Conservation (phyloP, 2,113 vertebrate species). For the Aldabrachelys gigantea region DNA sequence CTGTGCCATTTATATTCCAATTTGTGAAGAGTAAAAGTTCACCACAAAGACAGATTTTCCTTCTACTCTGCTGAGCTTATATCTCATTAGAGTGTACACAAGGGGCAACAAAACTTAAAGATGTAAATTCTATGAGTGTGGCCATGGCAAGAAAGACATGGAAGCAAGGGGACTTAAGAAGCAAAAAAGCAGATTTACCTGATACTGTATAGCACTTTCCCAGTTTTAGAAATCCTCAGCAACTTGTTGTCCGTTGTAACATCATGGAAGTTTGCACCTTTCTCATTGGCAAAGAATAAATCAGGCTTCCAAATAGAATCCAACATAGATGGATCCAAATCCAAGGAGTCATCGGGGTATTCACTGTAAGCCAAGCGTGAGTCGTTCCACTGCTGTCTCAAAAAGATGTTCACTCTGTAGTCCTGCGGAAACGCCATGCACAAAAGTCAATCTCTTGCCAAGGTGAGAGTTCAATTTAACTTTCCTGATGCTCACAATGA, state of each 20-base stretch:
- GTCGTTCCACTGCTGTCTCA: slow-evolving; percentile 98
- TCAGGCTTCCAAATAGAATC: slow-evolving; percentile 99
- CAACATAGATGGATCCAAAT: slow-evolving; percentile 98
- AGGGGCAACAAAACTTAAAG: slow-evolving; percentile 7
- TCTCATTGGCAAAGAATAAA: slow-evolving; percentile 99
- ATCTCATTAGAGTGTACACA: slow-evolving; percentile 10
- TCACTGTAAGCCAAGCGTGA: slow-evolving; percentile 97
- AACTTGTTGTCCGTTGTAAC: slow-evolving; percentile 99
- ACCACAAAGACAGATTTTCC: neutral
- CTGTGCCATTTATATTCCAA: slow-evolving; percentile 1
- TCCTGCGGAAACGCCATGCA: slow-evolving; percentile 87
- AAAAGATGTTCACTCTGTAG: slow-evolving; percentile 99
- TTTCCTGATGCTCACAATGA: slow-evolving; percentile 3
- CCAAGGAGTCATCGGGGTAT: slow-evolving; percentile 96
- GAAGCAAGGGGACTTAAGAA: neutral
- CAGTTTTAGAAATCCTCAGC: slow-evolving; percentile 96
- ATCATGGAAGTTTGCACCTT: slow-evolving; percentile 98
- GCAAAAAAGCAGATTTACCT: slow-evolving; percentile 81
- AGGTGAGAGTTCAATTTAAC: neutral
- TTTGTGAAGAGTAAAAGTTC: neutral
- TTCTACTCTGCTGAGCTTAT: neutral
- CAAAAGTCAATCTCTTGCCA: slow-evolving; percentile 54
- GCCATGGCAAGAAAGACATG: neutral
- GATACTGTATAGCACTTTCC: slow-evolving; percentile 97
- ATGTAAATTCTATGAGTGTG: neutral